Conservation (phyloP, 2,113 vertebrate genomes). For the Cathartes aura region DNA sequence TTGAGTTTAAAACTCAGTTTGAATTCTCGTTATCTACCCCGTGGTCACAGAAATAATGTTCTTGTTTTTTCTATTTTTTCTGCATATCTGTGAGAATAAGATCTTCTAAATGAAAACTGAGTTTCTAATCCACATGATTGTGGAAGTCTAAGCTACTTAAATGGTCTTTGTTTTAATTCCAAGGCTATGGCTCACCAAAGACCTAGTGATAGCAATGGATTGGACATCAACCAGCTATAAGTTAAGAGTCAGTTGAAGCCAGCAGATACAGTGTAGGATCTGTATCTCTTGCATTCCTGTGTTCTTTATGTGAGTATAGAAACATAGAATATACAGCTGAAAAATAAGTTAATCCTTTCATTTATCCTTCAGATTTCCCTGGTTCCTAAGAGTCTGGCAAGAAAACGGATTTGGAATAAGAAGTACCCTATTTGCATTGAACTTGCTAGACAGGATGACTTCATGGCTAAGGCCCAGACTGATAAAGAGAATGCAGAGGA, state of each 20-base stretch:
- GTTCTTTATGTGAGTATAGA: neutral
- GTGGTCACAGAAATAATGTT: neutral
- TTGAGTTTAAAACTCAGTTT: neutral
- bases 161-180: neutral
- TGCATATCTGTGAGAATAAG: neutral
- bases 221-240: neutral
- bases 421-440: constrained; percentile 98
- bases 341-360: neutral
- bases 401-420: constrained; percentile 98
- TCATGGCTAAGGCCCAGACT: constrained; percentile 91
- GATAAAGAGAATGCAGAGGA: constrained; percentile 82
- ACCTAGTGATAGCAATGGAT: neutral
- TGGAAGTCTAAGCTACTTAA: neutral
- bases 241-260: neutral
- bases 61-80: neutral
- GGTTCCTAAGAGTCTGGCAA: constrained; percentile 92
- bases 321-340: neutral
- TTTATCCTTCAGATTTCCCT: constrained; percentile 85
- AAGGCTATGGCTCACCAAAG: neutral
- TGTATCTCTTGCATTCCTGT: neutral
- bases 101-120: neutral
- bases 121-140: neutral
- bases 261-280: neutral
- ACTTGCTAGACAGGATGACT: constrained; percentile 93
- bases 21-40: neutral